Percentiles rank a stretch among this genome's conserved stretches.
These are phyloP conservation scores for Cyclargus thomasi DNA, from an alignment of 1,140 invertebrate species.

Conservation along the genomic window DNA sequence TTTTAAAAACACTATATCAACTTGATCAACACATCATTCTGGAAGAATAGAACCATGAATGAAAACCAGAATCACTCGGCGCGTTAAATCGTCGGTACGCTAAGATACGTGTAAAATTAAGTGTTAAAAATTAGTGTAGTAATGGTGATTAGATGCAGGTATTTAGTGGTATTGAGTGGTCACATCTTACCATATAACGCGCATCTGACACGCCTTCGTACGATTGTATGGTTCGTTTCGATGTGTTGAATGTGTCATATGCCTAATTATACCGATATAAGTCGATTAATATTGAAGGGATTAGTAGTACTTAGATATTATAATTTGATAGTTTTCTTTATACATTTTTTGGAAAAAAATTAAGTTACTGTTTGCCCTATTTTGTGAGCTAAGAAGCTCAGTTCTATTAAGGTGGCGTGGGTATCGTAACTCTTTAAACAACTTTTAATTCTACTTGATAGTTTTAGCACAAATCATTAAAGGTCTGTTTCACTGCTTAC, in stretches of 20 bases:
- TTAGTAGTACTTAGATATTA: background rate
- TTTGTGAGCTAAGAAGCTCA: background rate
- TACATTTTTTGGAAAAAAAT: too few relatives aligned
- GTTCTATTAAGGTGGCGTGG: too few relatives aligned
- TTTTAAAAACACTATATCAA: background rate
- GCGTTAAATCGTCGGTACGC: slow-evolving; percentile 63
- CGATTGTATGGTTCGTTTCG: slow-evolving; percentile 67
- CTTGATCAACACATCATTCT: background rate
- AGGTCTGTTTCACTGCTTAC: too few relatives aligned
- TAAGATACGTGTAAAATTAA: slow-evolving; percentile 73
- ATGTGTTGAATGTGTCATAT: slow-evolving; percentile 70
- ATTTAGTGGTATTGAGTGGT: slow-evolving; percentile 69
- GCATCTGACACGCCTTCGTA: slow-evolving; percentile 58
- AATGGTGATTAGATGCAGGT: slow-evolving; percentile 73
- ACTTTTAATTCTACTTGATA: too few relatives aligned
- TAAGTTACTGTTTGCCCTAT: slow-evolving; percentile 15
- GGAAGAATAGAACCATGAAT: slow-evolving; percentile 16
- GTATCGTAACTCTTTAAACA: too few relatives aligned
- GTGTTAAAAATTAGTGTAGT: slow-evolving; percentile 73
- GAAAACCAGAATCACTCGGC: slow-evolving; percentile 23
- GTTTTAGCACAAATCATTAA: too few relatives aligned
- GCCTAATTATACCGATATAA: slow-evolving; percentile 63
- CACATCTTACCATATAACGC: slow-evolving; percentile 48
- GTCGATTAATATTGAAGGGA: slow-evolving; percentile 17
- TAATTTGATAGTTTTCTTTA: background rate